Base-by-base conservation (phyloP, 2,797 vertebrate genomes). In the Cheirogaleus major region DNA sequence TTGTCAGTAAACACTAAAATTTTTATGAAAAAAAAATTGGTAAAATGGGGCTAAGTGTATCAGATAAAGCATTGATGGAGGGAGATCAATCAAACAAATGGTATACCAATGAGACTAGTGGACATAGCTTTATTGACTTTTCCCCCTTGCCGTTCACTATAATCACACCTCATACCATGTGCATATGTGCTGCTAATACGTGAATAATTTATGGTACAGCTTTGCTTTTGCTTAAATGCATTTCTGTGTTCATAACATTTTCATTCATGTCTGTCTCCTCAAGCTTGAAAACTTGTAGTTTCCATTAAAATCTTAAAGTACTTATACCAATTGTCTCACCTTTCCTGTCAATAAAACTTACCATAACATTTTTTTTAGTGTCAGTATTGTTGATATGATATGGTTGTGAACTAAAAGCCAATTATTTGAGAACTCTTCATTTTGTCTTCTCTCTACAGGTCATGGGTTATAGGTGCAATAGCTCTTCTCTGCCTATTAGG, bases 381-480 rank as follows among this genome's bases (percentile, higher is more conserved):
- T 95, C 93, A 72, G 23, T 92, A 94, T 95, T 98, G 76, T 97
- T 97, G 88, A 85, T 20, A 12, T 22, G 2, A 76, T 63, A 70
- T 82, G 59, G 70, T 84, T 94, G 65, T 94, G 92, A 73, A 94
- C 76, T 55, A 96, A 96, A 97, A 82, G 83, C 6, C 65, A 92
- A 97, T 91, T 83, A 59, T 87, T 96, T 98, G 7, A 94, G 95
- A 90, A 73, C 55, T 38, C 81, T 87, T 52, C 41, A 43, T 91
- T 96, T 96, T 94, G 97, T 30, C 96, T 98, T 98, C 97, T 98
- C 93, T 97, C 96, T 93, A 88, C 98, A 99, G 99, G 98, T 99
- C 99, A 2, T 99, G 99, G 99, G 99, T 99, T 98, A 99, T 99
- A 93, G 99, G 99, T 89, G 99, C 99, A 82, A 99, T 99, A 87